Conservation (phyloP, 2,113 vertebrate species). For the Pluvialis apricaria region DNA sequence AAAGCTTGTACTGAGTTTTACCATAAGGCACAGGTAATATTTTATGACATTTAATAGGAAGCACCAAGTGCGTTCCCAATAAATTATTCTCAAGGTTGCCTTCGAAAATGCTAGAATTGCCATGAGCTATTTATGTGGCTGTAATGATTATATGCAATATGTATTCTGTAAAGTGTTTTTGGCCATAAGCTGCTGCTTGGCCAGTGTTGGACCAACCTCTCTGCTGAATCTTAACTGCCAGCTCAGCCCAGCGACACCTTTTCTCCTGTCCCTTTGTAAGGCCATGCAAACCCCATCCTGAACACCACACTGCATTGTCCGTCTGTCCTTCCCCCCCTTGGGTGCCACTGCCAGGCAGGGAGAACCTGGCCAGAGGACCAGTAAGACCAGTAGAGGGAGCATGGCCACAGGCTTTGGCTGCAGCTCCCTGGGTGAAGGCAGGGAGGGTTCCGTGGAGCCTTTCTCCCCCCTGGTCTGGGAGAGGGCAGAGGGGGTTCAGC, state of each 20-base stretch:
- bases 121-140: not conserved
- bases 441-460: fast-evolving
- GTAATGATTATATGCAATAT: not conserved
- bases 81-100: not conserved
- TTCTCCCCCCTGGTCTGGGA: not conserved
- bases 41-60: not conserved
- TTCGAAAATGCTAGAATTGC: not conserved
- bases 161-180: not conserved
- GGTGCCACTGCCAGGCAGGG: not conserved
- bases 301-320: fast-evolving
- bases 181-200: not conserved
- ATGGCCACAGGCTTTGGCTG: not conserved
- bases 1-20: not conserved
- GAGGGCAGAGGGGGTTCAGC: not conserved
- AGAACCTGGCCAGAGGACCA: not conserved
- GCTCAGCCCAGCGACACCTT: not conserved
- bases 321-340: not conserved
- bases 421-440: not conserved
- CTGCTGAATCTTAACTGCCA: not conserved
- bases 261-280: not conserved
- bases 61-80: not conserved
- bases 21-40: not conserved
- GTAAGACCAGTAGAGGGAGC: constrained; percentile 31
- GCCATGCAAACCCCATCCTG: not conserved
- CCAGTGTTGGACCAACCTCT: not conserved